Percentiles rank a stretch among this genome's conserved stretches.
These are phyloP conservation scores for Carlito syrichta DNA, from an alignment of 2,113 vertebrate species.

Conservation along the genomic window DNA sequence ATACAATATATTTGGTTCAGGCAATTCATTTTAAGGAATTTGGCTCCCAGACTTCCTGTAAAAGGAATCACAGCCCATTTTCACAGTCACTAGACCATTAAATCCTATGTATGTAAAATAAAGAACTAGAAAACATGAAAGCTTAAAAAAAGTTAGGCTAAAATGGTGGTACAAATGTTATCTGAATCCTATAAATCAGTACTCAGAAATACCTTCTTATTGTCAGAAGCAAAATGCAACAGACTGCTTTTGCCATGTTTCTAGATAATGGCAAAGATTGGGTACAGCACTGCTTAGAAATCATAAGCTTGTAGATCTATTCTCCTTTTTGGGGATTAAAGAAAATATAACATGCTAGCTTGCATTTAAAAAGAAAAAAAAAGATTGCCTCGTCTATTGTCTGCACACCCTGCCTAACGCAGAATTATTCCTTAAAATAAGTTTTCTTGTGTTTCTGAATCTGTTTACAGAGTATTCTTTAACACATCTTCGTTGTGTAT, in stretches of 20 bases:
- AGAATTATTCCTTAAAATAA: neutral
- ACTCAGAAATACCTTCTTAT: neutral
- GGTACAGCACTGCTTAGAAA: neutral
- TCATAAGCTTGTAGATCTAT: neutral
- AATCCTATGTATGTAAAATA: slow-evolving; percentile 41
- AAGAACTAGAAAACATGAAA: neutral
- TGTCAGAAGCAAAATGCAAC: neutral
- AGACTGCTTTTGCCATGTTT: neutral
- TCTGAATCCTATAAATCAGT: neutral
- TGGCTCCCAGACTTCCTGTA: slow-evolving; percentile 31
- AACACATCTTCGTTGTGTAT: neutral
- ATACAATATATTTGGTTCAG: neutral
- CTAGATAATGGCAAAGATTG: neutral
- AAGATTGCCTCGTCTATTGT: neutral
- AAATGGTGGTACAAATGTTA: neutral
- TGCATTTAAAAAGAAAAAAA: neutral
- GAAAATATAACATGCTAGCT: neutral
- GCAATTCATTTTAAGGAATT: neutral
- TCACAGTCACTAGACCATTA: slow-evolving; percentile 14
- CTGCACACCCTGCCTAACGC: neutral
- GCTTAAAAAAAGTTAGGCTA: neutral
- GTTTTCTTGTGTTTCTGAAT: neutral
- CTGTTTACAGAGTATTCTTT: neutral
- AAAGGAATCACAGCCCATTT: slow-evolving; percentile 10
- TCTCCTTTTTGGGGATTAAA: slow-evolving; percentile 22